Evolutionary conservation across 2,797 vertebrate genomes (phyloP).

Genomic region (Anableps anableps): DNA sequence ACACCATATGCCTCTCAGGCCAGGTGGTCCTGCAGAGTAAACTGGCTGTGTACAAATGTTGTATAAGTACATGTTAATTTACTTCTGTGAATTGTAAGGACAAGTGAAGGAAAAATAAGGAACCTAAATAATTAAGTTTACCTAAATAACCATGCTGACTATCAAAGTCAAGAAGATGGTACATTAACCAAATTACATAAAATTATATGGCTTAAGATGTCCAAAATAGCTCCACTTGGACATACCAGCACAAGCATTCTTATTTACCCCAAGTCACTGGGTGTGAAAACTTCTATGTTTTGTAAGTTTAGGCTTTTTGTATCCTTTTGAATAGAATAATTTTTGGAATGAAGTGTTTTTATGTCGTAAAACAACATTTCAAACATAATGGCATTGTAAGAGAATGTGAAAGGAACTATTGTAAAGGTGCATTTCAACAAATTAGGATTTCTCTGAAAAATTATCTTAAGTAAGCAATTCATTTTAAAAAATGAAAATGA

Average conservation of each 20-base stretch:
- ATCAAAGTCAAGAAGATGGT: conserved; percentile 46
- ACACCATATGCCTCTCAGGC: conserved; percentile 37
- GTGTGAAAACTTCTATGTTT: not conserved
- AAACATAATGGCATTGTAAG: too few species aligned
- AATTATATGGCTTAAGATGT: conserved; percentile 44
- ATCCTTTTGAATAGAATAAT: not conserved
- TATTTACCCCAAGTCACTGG: conserved; percentile 26
- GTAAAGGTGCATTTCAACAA: too few species aligned
- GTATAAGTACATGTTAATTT: conserved; percentile 75
- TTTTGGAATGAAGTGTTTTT: too few species aligned
- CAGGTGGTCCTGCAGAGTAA: conserved; percentile 66
- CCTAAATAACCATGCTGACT: conserved; percentile 44
- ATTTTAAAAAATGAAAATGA: too few species aligned
- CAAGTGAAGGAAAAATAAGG: conserved; percentile 20
- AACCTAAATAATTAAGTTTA: conserved; percentile 36
- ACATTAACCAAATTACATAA: conserved; percentile 56
- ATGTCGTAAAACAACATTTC: too few species aligned
- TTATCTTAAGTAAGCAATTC: too few species aligned
- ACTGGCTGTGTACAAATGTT: conserved; percentile 76
- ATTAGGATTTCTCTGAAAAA: too few species aligned
- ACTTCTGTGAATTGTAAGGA: conserved; percentile 44
- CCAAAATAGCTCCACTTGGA: conserved; percentile 47
- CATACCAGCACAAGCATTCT: conserved; percentile 29
- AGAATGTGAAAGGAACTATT: too few species aligned
- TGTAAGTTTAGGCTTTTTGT: not conserved